A percentile compares a stretch with the other conserved stretches of the same genome.
These are phyloP conservation scores for Sphenodon punctatus DNA, from an alignment of 2,797 vertebrate genomes.

Conservation along the genomic window DNA sequence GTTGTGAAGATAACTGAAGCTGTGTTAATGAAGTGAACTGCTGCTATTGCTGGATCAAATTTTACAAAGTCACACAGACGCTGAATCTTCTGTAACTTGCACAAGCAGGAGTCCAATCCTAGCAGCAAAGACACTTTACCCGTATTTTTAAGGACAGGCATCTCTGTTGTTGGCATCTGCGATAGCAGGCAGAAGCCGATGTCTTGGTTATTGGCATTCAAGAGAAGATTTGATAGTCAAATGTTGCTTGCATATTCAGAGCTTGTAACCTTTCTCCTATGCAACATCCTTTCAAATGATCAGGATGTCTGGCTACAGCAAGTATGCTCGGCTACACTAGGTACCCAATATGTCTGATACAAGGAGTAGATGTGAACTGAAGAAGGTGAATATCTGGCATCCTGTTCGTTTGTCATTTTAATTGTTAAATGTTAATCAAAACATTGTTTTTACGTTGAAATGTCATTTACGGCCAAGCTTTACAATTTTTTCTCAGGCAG, in stretches of 20 bases:
- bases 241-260: neutral
- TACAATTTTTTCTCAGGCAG: neutral
- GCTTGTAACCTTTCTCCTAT: neutral
- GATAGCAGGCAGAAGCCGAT: neutral
- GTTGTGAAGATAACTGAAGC: constrained; percentile 19
- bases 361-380: neutral
- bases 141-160: neutral
- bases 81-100: neutral
- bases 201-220: neutral
- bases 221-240: neutral
- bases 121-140: neutral
- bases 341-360: neutral
- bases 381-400: neutral
- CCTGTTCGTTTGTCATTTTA: neutral
- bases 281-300: neutral
- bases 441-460: neutral
- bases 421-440: neutral
- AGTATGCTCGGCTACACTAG: neutral
- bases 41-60: neutral
- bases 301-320: neutral
- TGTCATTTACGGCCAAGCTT: constrained; percentile 1
- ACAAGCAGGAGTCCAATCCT: neutral
- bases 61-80: neutral
- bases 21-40: neutral
- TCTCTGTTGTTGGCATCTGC: neutral